These are phyloP conservation scores for Aphyosemion australe DNA, from an alignment of 2,113 vertebrate species.

Conservation along the genomic window DNA sequence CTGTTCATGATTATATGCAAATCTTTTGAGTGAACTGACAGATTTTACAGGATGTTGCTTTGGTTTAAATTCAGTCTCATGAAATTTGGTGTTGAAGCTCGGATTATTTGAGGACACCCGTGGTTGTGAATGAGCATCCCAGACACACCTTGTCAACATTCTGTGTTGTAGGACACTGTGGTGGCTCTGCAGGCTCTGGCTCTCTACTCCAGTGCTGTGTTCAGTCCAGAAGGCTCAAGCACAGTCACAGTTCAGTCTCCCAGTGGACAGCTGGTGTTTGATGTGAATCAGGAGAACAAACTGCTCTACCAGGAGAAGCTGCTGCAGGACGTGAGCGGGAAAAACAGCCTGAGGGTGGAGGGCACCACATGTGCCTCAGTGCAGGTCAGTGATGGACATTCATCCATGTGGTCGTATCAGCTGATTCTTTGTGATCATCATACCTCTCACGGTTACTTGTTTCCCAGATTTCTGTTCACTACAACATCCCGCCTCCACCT, in stretches of 20 bases:
- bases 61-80: too few relatives aligned
- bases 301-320: conserved; percentile 83
- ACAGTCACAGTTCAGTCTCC: conserved; percentile 67
- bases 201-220: conserved; percentile 74
- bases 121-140: too few relatives aligned
- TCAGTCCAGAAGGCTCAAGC: conserved; percentile 46
- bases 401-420: not conserved
- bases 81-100: too few relatives aligned
- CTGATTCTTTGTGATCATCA: too few relatives aligned
- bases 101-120: too few relatives aligned
- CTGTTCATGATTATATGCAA: too few relatives aligned
- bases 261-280: conserved; percentile 68
- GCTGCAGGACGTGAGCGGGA: conserved; percentile 69
- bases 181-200: conserved; percentile 85
- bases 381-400: conserved; percentile 68
- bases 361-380: conserved; percentile 77
- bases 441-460: not conserved
- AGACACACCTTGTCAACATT: not conserved
- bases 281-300: conserved; percentile 80
- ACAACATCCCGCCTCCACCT: conserved; percentile 69
- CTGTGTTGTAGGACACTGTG: conserved; percentile 80
- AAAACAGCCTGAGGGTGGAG: conserved; percentile 71
- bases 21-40: too few relatives aligned
- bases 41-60: too few relatives aligned
- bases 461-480: conserved; percentile 61